phyloP scores from a whole-genome alignment of 1,140 invertebrate genomes.

The Capitella teleta region DNA sequence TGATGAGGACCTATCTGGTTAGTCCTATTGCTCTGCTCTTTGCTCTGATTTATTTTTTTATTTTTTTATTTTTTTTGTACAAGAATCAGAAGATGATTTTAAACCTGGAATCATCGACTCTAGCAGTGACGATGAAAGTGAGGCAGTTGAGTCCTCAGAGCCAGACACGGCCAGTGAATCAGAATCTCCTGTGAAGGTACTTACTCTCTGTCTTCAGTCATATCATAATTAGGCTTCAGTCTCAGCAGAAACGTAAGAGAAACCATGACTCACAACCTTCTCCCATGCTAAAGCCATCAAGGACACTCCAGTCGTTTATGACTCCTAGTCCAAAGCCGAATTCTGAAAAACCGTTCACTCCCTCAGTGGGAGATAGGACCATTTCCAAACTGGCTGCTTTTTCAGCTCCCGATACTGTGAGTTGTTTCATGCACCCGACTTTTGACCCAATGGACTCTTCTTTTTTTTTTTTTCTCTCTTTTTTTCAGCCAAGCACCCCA shows the following conservation, averaged over 20 bases:
- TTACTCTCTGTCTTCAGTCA: not conserved
- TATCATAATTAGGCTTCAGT: not conserved
- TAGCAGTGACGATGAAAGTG: not conserved
- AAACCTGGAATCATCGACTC: not conserved
- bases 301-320: too few species aligned
- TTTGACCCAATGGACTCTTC: too few species aligned
- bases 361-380: conserved; percentile 26
- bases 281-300: too few species aligned
- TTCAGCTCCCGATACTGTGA: conserved; percentile 25
- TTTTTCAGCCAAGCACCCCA: too few species aligned
- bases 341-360: too few species aligned
- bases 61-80: not conserved
- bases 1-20: not conserved
- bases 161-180: too few species aligned
- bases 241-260: not conserved
- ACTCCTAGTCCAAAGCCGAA: too few species aligned
- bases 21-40: not conserved
- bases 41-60: not conserved
- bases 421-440: not conserved
- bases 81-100: not conserved
- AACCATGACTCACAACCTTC: too few species aligned
- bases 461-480: too few species aligned
- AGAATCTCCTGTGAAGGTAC: not conserved
- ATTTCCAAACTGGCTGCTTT: conserved; percentile 38
- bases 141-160: not conserved